Evolutionary conservation across 2,797 vertebrate genomes (phyloP), one percentile per base, ranked within the genome.

Genomic region (Propithecus deckenii): DNA sequence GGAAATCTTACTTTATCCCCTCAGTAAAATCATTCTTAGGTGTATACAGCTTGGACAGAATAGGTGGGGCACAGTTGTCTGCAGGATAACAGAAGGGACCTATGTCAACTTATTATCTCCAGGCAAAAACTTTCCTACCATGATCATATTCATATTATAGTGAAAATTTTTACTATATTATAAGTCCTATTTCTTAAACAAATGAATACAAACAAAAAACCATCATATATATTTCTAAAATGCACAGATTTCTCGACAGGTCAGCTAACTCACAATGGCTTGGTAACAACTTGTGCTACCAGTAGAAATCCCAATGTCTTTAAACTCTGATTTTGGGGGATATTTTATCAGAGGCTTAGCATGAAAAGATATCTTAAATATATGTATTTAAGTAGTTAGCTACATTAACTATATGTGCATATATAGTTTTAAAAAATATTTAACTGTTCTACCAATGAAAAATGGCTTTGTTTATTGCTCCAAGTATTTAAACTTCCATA

Each of bases 341-440:
- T 61, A 88, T 63, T 94, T 96, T 97, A 55, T 43, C 28, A 87
- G 43, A 94, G 25, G 30, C 9, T 83, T 32, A 48, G n/a, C 14
- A 69, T 7, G 41, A 48, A 48, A 95, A 83, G 69, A 76, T 23
- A 57, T 25, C 50, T 48, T 81, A 85, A 84, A 65, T 50, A 48
- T 11, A 46, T 23, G 9, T 46, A 74, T 74, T 38, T 63, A 71
- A 94, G 81, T 67, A 75, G 38, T 63, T 32, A 79, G 28, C 7
- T n/a, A 69, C 78, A 48, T 91, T 72, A 92, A 78, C 14, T 83
- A n/a, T 38, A 8, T n/a, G 46, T 61, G 3, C 18, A 69, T 75
- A 20, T 4, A 75, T 6, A 81, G 41, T 20, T 75, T 79, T 71
- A 5, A 25, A 25, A 76, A 61, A 52, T 78, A 41, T 38, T 61